Base-by-base conservation (phyloP, 2,888 invertebrate species). In the Criorhina ranunculi region DNA sequence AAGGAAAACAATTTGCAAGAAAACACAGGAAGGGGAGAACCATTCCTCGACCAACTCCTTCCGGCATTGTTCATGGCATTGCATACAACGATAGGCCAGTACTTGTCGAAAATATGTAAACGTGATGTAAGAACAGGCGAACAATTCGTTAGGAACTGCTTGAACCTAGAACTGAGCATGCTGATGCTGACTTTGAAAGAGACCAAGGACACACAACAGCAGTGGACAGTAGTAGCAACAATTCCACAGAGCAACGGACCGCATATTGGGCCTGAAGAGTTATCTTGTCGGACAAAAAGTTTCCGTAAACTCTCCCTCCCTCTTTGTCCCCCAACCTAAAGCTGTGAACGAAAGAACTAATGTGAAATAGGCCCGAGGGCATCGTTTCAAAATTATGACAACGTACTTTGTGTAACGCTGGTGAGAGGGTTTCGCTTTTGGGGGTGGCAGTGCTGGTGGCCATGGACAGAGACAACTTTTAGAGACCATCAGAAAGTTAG, bases 351-450 rank as follows among this genome's bases (percentile, higher is more conserved):
- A 66, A 67, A 75, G 67, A 59, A 67, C 73, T 75, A 62, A 64
- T 40, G 64, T 37, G 75, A 76, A 80, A 85, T 55, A 70, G 49
- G 66, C 64, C 70, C 75, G 19, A 70, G 60, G 75, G 79, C 53
- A 66, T 60, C 59, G 76, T 85, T 85, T 80, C 64, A 35, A 66
- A 85, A 79, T 80, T 85, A 55, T 80, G 75, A 85, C 75, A 85
- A 85, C 79, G 79, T 80, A 64, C 53, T 70, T 51, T 75, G 75
- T 79, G 79, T 67, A 42, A 19, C 19, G 17, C 42, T 42, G 12
- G 72, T 67, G 55, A 64, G 42, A 67, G 40, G 60, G 49, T 64
- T 31, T 42, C 44, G 44, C 33, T 62, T 80, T 59, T 46, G 59
- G 53, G 37, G 42, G 53, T 37, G 24, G 40, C 11, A 7, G 35